Base-by-base conservation (phyloP, 2,797 vertebrate species). In the Acanthurus lineatus region DNA sequence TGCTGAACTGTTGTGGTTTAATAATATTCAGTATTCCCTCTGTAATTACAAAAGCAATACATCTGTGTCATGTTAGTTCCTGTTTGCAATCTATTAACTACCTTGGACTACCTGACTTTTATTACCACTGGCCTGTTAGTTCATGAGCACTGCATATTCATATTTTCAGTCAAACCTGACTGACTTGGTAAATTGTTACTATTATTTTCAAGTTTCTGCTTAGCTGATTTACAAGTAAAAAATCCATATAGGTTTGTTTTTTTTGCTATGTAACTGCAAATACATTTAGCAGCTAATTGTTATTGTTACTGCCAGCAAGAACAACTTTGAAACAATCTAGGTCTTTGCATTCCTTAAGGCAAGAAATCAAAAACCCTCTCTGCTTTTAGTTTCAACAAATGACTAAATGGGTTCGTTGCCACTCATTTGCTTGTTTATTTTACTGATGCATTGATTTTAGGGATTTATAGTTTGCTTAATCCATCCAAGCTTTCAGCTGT, bases 401-500 rank as follows among this genome's bases (percentile, higher is more conserved):
- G 25, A 73, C 63, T 38, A 22, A 28, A 77, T 78, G 45, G 59
- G 62, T 71, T 81, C 81, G 65, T 58, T 62, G 65, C 54, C 61
- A 44, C 35, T 78, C 64, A 62, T 66, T 83, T 80, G 49, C 68
- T 81, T 32, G 22, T 83, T 74, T 81, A 49, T 89, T 85, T 81
- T 40, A 60, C 28, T 16, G 65, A 74, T 57, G 35, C 15, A 0
- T 52, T 59, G 44, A 65, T 69, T 87, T 73, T 68, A 84, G 62
- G 61, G 60, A 78, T 40, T 60, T 76, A 86, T 88, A 22, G 42
- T 59, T 83, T 53, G 45, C 67, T 66, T 79, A 83, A 87, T 85
- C 76, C 61, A 69, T 53, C 79, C 61, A 6, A 62, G 65, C 45
- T 64, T 65, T 40, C 25, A 47, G 52, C 63, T 75, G 69, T 69